Evolutionary conservation across 2,888 invertebrate species (phyloP).

Genomic region (Orchesellides sinensis): DNA sequence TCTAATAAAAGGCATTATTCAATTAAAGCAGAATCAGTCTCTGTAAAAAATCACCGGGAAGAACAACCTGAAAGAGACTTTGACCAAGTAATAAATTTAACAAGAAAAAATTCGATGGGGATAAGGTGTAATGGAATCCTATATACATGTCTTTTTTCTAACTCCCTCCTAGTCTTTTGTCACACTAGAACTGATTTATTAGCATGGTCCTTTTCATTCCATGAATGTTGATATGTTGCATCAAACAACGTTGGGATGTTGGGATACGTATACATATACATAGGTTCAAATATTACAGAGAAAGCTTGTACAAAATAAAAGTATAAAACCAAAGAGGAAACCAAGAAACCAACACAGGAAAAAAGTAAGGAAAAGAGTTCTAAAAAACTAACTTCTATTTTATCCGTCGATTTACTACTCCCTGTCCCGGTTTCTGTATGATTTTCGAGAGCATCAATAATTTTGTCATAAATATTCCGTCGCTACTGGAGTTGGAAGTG

Average conservation of each 20-base stretch:
- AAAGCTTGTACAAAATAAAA: not conserved
- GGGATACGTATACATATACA: not conserved
- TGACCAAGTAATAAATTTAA: slow-evolving; percentile 64
- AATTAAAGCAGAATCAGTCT: slow-evolving; percentile 7
- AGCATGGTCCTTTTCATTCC: slow-evolving; percentile 50
- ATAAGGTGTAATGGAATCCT: slow-evolving; percentile 56
- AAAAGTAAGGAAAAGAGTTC: slow-evolving; percentile 35
- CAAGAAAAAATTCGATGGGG: slow-evolving; percentile 46
- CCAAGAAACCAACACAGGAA: slow-evolving; percentile 22
- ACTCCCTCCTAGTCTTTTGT: slow-evolving; percentile 6
- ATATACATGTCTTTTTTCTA: slow-evolving; percentile 30
- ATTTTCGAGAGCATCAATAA: slow-evolving; percentile 62
- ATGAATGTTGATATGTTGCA: slow-evolving; percentile 44
- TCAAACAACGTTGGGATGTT: not conserved
- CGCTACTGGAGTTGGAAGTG: slow-evolving; percentile 26
- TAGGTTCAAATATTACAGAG: not conserved
- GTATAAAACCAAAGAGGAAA: slow-evolving; percentile 39
- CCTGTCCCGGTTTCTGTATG: slow-evolving; percentile 56
- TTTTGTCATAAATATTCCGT: slow-evolving; percentile 63
- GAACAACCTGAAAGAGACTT: slow-evolving; percentile 9
- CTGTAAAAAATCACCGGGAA: not conserved
- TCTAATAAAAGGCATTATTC: not conserved
- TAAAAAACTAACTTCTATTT: slow-evolving; percentile 60
- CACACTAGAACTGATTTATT: slow-evolving; percentile 68
- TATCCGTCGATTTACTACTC: slow-evolving; percentile 62